Percentiles rank a stretch among this genome's conserved stretches.
phyloP scores from a whole-genome alignment of 2,888 invertebrate species.

The Seladonia tumulorum region DNA sequence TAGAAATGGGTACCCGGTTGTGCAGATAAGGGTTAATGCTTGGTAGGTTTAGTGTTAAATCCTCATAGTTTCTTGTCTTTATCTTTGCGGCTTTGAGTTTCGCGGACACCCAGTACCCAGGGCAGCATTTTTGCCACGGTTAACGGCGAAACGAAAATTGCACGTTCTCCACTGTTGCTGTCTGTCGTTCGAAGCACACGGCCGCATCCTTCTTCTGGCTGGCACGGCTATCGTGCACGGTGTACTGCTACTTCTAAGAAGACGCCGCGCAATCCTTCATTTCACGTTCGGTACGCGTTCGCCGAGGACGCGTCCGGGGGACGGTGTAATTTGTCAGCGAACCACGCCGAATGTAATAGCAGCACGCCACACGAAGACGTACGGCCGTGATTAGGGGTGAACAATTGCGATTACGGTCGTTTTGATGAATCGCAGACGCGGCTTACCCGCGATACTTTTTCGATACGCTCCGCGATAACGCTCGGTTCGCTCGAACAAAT shows the following conservation, averaged over 20 bases:
- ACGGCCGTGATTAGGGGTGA: conserved; percentile 47
- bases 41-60: no score
- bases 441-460: neutral
- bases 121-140: conserved; percentile 39
- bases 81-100: neutral
- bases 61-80: no score
- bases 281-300: conserved; percentile 33
- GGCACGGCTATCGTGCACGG: conserved; percentile 1
- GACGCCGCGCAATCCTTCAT: conserved; percentile 44
- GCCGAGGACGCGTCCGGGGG: conserved; percentile 35
- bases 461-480: neutral
- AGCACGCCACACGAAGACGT: conserved; percentile 45
- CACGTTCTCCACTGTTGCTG: conserved; percentile 38
- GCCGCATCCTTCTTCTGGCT: neutral
- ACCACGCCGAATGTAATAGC: conserved; percentile 50
- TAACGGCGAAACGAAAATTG: conserved; percentile 55
- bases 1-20: no score
- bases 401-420: conserved; percentile 46
- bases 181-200: conserved; percentile 13
- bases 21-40: no score
- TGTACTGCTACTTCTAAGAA: conserved; percentile 35
- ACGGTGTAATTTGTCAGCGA: conserved; percentile 46
- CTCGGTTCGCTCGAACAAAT: neutral
- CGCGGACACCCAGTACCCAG: neutral
- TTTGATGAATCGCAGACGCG: conserved; percentile 36